A percentile compares a stretch with the other conserved stretches of the same genome.
Conservation (phyloP, 2,888 invertebrate genomes). For the Glyphotaelius pellucidus region DNA sequence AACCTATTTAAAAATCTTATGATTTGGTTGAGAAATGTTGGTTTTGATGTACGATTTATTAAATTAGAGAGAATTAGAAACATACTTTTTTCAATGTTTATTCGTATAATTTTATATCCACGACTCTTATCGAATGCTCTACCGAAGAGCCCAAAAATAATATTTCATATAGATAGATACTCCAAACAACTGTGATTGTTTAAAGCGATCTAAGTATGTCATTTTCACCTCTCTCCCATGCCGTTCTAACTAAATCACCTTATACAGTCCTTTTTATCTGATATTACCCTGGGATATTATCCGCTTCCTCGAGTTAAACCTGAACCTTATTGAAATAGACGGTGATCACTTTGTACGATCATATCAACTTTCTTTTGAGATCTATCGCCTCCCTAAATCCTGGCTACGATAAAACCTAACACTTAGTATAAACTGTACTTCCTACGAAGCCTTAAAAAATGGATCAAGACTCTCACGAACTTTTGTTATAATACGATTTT, state of each 20-base stretch:
- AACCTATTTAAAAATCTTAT: too few species aligned
- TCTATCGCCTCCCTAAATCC: background rate
- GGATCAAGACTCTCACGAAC: background rate
- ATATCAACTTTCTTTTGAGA: conserved; percentile 16
- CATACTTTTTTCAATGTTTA: too few species aligned
- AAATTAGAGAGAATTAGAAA: too few species aligned
- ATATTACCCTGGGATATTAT: background rate
- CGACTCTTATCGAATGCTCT: too few species aligned
- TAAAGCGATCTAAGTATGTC: background rate
- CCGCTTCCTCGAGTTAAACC: conserved; percentile 3
- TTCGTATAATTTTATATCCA: too few species aligned
- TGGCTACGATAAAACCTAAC: background rate
- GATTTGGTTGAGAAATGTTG: too few species aligned
- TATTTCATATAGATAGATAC: background rate
- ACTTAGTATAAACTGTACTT: background rate
- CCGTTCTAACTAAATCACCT: background rate
- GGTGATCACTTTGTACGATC: conserved; percentile 37
- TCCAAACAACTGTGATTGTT: background rate
- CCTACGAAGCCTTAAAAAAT: background rate
- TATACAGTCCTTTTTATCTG: background rate
- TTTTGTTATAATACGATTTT: background rate
- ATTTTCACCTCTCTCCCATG: background rate
- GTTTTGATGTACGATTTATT: too few species aligned
- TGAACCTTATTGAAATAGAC: conserved; percentile 35
- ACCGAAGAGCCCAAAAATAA: background rate